Evolutionary conservation across 2,113 vertebrate genomes (phyloP).

Genomic region (Chloropsis hardwickii): DNA sequence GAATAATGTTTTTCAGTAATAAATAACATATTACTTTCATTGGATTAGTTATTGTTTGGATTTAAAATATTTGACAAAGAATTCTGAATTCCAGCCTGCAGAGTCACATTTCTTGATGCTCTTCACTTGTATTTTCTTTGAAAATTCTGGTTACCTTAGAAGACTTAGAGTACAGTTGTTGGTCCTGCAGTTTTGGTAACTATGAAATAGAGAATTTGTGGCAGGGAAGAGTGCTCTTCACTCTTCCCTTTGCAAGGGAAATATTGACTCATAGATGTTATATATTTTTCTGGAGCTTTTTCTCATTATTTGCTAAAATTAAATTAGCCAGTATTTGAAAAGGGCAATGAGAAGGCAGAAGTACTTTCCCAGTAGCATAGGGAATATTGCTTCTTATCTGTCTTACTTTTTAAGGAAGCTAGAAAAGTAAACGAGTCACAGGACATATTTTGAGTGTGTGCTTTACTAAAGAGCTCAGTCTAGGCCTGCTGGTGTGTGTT

Average conservation of each 20-base stretch:
- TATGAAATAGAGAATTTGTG: not conserved
- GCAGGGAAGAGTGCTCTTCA: not conserved
- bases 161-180: not conserved
- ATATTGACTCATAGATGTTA: not conserved
- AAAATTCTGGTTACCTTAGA: not conserved
- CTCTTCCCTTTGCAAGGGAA: not conserved
- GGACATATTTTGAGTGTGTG: not conserved
- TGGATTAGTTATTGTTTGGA: not conserved
- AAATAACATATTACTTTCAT: not conserved
- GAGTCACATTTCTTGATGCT: not conserved
- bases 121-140: not conserved
- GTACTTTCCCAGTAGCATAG: not conserved
- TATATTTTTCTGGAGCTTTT: not conserved
- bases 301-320: not conserved
- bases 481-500: not conserved
- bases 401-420: not conserved
- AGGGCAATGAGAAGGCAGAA: not conserved
- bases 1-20: not conserved
- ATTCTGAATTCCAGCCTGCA: not conserved
- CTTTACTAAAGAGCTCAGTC: not conserved
- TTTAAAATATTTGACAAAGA: not conserved
- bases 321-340: not conserved
- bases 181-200: not conserved
- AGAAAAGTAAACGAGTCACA: not conserved
- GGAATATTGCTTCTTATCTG: not conserved